Conservation (phyloP, 2,888 invertebrate species). For the Drosophila bunnanda region DNA sequence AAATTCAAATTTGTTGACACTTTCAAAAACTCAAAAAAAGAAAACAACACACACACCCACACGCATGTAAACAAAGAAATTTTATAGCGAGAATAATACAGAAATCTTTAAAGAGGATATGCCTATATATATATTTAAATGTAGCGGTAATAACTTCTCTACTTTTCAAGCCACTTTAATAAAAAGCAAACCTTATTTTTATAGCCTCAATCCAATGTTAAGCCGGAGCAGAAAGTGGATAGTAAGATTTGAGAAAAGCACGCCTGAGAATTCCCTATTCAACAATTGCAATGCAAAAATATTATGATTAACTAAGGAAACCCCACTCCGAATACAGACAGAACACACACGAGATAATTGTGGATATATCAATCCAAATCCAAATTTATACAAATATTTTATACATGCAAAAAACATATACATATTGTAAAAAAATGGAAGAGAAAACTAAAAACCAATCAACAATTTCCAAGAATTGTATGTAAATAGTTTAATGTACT, state of each 20-base stretch:
- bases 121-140: constrained; percentile 42
- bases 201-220: constrained; percentile 26
- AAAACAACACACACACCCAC: constrained; percentile 27
- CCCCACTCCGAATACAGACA: constrained; percentile 40
- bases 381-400: constrained; percentile 72
- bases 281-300: constrained; percentile 54
- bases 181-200: constrained; percentile 34
- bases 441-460: constrained; percentile 43
- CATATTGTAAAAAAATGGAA: constrained; percentile 56
- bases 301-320: constrained; percentile 34
- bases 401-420: constrained; percentile 60
- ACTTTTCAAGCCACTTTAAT: constrained; percentile 61
- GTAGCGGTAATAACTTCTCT: constrained; percentile 57
- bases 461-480: constrained; percentile 57
- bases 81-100: constrained; percentile 51
- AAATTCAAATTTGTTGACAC: constrained; percentile 62
- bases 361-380: constrained; percentile 67
- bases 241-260: constrained; percentile 53
- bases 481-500: constrained; percentile 70
- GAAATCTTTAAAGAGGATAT: constrained; percentile 31
- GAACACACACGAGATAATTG: constrained; percentile 50
- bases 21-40: constrained; percentile 33
- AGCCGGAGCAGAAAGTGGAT: constrained; percentile 16
- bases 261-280: constrained; percentile 63
- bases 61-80: constrained; percentile 50